Evolutionary conservation across 2,888 invertebrate genomes (phyloP), one percentile per base, ranked within the genome.

Genomic region (Leptura quadrifasciata): DNA sequence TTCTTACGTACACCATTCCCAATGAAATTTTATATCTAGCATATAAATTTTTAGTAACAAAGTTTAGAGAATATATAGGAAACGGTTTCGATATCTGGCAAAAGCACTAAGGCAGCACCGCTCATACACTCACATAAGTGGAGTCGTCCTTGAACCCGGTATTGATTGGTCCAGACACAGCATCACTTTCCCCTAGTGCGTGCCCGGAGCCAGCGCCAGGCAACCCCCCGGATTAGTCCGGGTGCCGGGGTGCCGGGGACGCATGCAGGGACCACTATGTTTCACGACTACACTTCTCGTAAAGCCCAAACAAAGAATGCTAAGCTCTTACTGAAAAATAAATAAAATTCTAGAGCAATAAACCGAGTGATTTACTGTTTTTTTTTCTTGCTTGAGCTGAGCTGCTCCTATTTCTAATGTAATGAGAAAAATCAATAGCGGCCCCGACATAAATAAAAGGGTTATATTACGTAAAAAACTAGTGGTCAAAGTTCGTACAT

Each of bases 141-240:
- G 76, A 77, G 78, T 72, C 83, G 83, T 82, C 85, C 90, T 88
- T 80, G 91, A 91, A 84, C 91, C 91, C 87, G 89, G 85, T 84
- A 86, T 84, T 80, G 85, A 85, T 85, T 86, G 85, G 80, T 86
- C 84, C 81, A 79, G 86, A 87, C 87, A 85, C 87, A 85, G 88
- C 87, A 88, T 88, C 88, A 88, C 88, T 88, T 88, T 88, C 88
- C 87, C 87, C 87, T 85, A 85, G 84, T 86, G 87, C 83, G 83
- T 83, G 83, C 81, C 81, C 81, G 81, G 81, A 81, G 84, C 83
- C 77, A 61, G 72, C 75, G 72, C 77, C 76, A 75, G 61, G 63
- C 69, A 69, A 64, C 74, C 73, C 78, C 78, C 55, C 74, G 75
- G 72, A 86, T 86, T 86, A 82, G 85, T 86, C 84, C 83, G 81